phyloP scores from a whole-genome alignment of 2,888 invertebrate genomes.

The Caenorhabditis afra region DNA sequence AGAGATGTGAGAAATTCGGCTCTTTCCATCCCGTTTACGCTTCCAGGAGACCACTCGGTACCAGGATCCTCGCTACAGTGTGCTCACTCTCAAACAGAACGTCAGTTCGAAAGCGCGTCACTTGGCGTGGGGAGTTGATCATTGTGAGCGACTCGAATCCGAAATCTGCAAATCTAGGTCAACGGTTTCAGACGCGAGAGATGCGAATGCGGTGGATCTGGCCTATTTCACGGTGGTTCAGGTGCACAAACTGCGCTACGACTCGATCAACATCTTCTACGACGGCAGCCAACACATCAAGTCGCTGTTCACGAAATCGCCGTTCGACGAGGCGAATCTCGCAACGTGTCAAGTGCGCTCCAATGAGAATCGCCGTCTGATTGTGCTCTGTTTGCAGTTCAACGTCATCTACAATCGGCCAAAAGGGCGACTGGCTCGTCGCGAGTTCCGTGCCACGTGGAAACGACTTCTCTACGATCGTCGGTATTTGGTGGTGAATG shows the following conservation, averaged over 20 bases:
- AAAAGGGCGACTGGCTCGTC: conserved; percentile 37
- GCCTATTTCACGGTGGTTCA: conserved; percentile 53
- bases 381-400: conserved; percentile 30
- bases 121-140: conserved; percentile 50
- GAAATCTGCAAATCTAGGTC: background rate
- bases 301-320: conserved; percentile 46
- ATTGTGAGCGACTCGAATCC: conserved; percentile 27
- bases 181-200: conserved; percentile 38
- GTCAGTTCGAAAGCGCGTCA: conserved; percentile 36
- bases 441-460: conserved; percentile 57
- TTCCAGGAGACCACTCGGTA: conserved; percentile 36
- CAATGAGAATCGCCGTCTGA: background rate
- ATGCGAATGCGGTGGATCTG: conserved; percentile 45
- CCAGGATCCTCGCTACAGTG: conserved; percentile 50
- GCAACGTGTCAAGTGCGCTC: conserved; percentile 50
- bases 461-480: conserved; percentile 54
- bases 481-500: conserved; percentile 41
- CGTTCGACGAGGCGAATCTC: conserved; percentile 57
- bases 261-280: conserved; percentile 55
- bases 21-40: no score
- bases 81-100: conserved; percentile 48
- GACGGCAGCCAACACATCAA: conserved; percentile 54
- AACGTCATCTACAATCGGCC: conserved; percentile 55
- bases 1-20: background rate
- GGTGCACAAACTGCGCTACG: conserved; percentile 55